Percentiles rank a stretch among this genome's conserved stretches.
phyloP scores from a whole-genome alignment of 2,888 invertebrate genomes.

The Lamellibrachia columna region DNA sequence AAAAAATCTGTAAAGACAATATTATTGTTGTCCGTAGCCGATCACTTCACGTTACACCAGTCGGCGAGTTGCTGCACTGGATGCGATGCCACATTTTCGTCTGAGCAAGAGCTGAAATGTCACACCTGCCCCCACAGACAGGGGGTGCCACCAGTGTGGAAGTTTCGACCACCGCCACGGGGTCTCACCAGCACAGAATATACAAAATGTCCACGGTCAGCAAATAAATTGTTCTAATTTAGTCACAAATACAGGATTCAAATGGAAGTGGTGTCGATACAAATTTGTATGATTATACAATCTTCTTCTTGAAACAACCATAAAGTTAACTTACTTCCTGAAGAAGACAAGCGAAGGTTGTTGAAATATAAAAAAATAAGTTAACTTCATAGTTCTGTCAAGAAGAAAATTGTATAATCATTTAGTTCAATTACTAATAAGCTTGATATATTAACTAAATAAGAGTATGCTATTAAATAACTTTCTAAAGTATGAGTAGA shows the following conservation, averaged over 20 bases:
- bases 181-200: constrained; percentile 76
- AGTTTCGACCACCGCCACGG: constrained; percentile 76
- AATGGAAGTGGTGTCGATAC: neutral
- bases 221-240: neutral
- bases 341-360: too few species aligned
- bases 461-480: too few species aligned
- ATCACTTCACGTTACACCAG: constrained; percentile 1
- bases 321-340: too few species aligned
- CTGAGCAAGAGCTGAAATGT: neutral
- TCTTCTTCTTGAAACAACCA: too few species aligned
- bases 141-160: constrained; percentile 45
- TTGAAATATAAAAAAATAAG: too few species aligned
- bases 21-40: neutral
- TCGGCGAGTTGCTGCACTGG: neutral
- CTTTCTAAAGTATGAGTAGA: too few species aligned
- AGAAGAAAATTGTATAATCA: too few species aligned
- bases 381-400: too few species aligned
- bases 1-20: neutral
- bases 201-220: constrained; percentile 72
- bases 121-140: neutral
- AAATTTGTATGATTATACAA: too few species aligned
- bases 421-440: too few species aligned
- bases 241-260: neutral
- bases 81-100: neutral
- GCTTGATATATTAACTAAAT: too few species aligned